Percentiles rank a stretch among this genome's conserved stretches.
Conservation (phyloP, 2,797 vertebrate species). For the Numenius phaeopus region DNA sequence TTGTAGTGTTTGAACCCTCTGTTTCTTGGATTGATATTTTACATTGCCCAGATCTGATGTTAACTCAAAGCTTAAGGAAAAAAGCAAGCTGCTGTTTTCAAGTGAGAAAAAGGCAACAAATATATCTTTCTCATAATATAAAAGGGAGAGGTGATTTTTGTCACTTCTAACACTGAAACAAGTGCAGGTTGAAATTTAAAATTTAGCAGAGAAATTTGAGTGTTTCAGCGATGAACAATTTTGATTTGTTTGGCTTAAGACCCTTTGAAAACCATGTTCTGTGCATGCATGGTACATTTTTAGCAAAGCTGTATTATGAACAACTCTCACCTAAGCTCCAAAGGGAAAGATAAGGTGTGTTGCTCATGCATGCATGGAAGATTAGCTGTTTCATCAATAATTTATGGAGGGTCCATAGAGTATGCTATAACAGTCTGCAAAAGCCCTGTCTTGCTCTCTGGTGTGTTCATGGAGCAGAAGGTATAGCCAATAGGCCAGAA, state of each 20-base stretch:
- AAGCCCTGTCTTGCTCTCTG: not conserved
- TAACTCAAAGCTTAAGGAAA: not conserved
- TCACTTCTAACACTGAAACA: not conserved
- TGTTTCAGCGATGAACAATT: not conserved
- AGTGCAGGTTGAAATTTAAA: not conserved
- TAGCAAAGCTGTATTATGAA: not conserved
- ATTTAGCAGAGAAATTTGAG: not conserved
- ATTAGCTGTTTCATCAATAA: constrained; percentile 31
- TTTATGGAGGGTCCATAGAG: not conserved
- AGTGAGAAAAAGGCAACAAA: not conserved
- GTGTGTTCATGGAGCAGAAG: not conserved
- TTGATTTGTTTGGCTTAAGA: not conserved
- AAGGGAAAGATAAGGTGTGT: not conserved
- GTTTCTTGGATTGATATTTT: not conserved
- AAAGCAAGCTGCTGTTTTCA: not conserved
- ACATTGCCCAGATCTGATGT: not conserved
- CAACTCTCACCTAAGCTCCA: not conserved
- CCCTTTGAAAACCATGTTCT: not conserved
- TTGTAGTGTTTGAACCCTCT: not conserved
- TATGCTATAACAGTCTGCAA: not conserved
- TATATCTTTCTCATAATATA: not conserved
- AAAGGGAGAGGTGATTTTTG: not conserved
- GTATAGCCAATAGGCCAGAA: not conserved
- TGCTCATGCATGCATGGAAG: constrained; percentile 23
- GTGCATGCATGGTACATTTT: not conserved